A percentile compares a stretch with the other conserved stretches of the same genome.
These are phyloP conservation scores for Lasiurus cinereus DNA, from an alignment of 2,113 vertebrate genomes.

Conservation along the genomic window DNA sequence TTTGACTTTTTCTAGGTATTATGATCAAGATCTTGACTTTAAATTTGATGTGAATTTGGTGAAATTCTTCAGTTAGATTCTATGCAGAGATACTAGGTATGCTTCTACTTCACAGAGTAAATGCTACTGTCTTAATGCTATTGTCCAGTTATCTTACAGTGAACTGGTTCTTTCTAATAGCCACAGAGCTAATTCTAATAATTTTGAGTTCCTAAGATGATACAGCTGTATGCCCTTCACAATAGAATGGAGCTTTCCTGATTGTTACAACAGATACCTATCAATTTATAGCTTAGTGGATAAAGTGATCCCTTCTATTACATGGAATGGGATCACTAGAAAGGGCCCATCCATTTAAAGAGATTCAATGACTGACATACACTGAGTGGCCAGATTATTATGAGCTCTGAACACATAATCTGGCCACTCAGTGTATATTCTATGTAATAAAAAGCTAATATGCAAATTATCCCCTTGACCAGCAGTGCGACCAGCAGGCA, in stretches of 20 bases:
- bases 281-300: neutral
- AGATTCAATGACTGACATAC: neutral
- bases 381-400: no score
- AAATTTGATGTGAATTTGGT: neutral
- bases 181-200: neutral
- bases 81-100: neutral
- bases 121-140: neutral
- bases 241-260: neutral
- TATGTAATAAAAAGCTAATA: no score
- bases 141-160: neutral
- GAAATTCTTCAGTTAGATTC: neutral
- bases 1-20: neutral
- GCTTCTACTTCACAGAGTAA: neutral
- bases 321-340: neutral
- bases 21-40: neutral
- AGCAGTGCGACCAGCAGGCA: no score
- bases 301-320: neutral
- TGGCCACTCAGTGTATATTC: no score
- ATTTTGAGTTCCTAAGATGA: neutral
- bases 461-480: no score
- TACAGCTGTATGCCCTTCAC: neutral
- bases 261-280: neutral
- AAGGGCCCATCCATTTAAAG: neutral
- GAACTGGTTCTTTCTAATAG: slow-evolving; percentile 18
- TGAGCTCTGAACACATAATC: no score